Percentiles rank a stretch among this genome's conserved stretches.
Evolutionary conservation across 2,888 invertebrate species (phyloP).

Genomic region (Globia sparganii): DNA sequence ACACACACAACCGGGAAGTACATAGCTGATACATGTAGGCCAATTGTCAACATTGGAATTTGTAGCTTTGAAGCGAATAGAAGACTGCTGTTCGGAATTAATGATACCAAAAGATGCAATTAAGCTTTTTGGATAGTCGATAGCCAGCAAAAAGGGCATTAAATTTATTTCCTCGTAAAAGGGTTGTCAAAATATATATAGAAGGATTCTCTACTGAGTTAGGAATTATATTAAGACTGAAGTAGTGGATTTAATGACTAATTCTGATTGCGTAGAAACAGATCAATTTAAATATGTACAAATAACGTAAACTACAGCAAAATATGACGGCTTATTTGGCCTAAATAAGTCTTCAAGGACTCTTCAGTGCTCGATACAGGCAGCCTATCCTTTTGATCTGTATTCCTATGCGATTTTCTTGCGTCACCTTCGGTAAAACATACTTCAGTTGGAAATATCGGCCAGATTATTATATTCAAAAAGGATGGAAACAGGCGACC

Average conservation of each 20-base stretch:
- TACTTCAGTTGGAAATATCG: neutral
- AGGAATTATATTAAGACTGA: neutral
- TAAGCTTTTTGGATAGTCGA: neutral
- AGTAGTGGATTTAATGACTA: no score
- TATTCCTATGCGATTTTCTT: neutral
- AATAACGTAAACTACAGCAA: neutral
- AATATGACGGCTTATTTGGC: neutral
- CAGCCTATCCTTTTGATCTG: neutral
- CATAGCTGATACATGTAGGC: constrained; percentile 65
- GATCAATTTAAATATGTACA: neutral
- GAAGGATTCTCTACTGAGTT: neutral
- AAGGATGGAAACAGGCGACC: constrained; percentile 2
- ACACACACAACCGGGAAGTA: constrained; percentile 78
- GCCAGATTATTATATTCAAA: neutral
- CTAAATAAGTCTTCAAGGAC: neutral
- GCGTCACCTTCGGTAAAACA: neutral
- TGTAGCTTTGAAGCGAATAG: neutral
- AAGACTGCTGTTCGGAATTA: neutral
- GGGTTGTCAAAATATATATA: neutral
- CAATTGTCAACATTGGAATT: constrained; percentile 70
- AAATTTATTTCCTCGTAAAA: neutral
- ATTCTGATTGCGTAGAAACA: neutral
- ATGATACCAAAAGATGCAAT: neutral
- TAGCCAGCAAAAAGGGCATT: neutral
- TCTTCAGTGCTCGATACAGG: neutral